A percentile compares a stretch with the other conserved stretches of the same genome.
These are phyloP conservation scores for Channa striata DNA, from an alignment of 2,797 vertebrate species.

Conservation along the genomic window DNA sequence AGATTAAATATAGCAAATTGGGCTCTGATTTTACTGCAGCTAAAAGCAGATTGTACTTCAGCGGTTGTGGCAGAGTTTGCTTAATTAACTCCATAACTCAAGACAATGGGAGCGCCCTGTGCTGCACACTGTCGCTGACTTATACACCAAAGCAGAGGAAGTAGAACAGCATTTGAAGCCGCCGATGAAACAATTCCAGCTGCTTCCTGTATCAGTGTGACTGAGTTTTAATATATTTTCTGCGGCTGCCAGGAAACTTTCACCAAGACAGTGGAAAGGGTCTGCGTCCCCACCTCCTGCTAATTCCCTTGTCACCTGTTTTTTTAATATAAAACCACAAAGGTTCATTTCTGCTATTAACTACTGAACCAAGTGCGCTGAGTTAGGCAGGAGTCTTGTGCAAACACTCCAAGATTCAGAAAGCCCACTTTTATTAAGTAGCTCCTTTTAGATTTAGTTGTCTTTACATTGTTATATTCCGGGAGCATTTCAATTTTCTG, in stretches of 20 bases:
- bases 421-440: not conserved
- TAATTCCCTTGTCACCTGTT: not conserved
- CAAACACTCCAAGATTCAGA: too few relatives aligned
- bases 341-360: too few relatives aligned
- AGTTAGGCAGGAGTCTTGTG: too few relatives aligned
- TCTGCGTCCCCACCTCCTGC: not conserved
- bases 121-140: not conserved
- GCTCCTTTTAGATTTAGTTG: too few relatives aligned
- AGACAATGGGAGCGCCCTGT: not conserved
- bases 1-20: constrained; percentile 55
- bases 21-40: constrained; percentile 34
- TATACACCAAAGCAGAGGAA: not conserved
- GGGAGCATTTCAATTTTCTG: too few relatives aligned
- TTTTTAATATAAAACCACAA: too few relatives aligned
- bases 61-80: constrained; percentile 20
- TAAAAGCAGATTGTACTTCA: constrained; percentile 29
- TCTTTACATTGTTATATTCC: too few relatives aligned
- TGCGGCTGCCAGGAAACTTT: not conserved
- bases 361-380: too few relatives aligned
- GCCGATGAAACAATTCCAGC: not conserved
- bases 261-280: not conserved
- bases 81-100: constrained; percentile 39
- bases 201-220: not conserved
- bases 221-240: not conserved
- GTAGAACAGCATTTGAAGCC: not conserved